phyloP scores from a whole-genome alignment of 2,888 invertebrate species.

The Oxytorus armatus region DNA sequence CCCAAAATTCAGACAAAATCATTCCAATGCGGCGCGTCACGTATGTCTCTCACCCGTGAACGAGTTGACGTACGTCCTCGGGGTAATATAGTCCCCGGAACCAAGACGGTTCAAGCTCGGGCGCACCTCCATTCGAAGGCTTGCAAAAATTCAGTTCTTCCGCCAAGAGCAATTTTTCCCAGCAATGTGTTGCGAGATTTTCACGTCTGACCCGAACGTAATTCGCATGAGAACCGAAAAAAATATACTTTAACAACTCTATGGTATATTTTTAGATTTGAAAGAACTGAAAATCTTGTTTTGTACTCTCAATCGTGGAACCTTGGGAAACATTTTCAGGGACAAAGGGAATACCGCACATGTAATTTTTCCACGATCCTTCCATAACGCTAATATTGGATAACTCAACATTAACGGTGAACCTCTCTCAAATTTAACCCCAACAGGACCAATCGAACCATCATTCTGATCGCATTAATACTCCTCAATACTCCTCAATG shows the following conservation, averaged over 20 bases:
- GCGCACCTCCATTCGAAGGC: slow-evolving; percentile 1
- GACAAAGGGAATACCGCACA: too few relatives aligned
- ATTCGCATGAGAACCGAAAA: slow-evolving; percentile 22
- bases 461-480: too few relatives aligned
- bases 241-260: slow-evolving; percentile 2
- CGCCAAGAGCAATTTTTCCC: slow-evolving; percentile 56
- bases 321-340: too few relatives aligned
- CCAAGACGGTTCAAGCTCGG: slow-evolving; percentile 27
- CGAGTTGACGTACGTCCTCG: slow-evolving; percentile 53
- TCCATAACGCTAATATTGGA: too few relatives aligned
- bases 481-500: too few relatives aligned
- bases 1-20: slow-evolving; percentile 67
- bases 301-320: too few relatives aligned
- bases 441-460: too few relatives aligned
- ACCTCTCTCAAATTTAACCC: too few relatives aligned
- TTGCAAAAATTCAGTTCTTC: slow-evolving; percentile 36
- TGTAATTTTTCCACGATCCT: too few relatives aligned
- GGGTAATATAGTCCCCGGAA: slow-evolving; percentile 15
- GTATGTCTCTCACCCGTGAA: slow-evolving; percentile 63
- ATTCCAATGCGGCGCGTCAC: slow-evolving; percentile 68
- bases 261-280: not conserved
- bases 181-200: slow-evolving; percentile 40
- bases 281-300: not conserved
- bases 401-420: too few relatives aligned
- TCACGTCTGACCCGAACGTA: slow-evolving; percentile 34